phyloP scores from a whole-genome alignment of 2,888 invertebrate species.

The Bedellia somnulentella region DNA sequence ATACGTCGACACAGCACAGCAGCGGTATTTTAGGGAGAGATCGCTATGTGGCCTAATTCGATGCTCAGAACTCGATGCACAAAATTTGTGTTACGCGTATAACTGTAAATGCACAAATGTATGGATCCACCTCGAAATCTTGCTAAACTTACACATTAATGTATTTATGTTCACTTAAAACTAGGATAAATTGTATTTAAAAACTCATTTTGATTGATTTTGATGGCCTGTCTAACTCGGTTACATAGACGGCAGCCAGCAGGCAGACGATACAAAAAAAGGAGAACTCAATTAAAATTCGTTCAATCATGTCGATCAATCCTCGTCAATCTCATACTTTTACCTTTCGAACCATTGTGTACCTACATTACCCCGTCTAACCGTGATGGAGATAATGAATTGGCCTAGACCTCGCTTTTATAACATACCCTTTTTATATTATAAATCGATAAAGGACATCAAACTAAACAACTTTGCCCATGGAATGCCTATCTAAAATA shows the following conservation, averaged over 20 bases:
- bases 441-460: too few species aligned
- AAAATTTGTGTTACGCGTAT: conserved; percentile 61
- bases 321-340: too few species aligned
- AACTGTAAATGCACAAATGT: conserved; percentile 58
- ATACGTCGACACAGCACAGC: conserved; percentile 60
- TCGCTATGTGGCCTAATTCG: conserved; percentile 65
- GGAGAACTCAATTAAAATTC: too few species aligned
- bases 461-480: too few species aligned
- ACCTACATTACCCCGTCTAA: too few species aligned
- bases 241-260: conserved; percentile 5
- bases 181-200: conserved; percentile 25
- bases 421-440: too few species aligned
- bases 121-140: conserved; percentile 22
- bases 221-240: conserved; percentile 4
- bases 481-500: too few species aligned
- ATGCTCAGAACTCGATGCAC: conserved; percentile 58
- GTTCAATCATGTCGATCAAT: too few species aligned
- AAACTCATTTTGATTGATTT: conserved; percentile 43
- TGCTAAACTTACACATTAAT: conserved; percentile 14
- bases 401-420: too few species aligned
- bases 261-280: too few species aligned
- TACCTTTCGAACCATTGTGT: too few species aligned
- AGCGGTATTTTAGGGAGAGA: conserved; percentile 64
- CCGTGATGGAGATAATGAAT: too few species aligned
- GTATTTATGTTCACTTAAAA: conserved; percentile 11